Conservation (phyloP, 2,113 vertebrate species). For the Chloropsis hardwickii region DNA sequence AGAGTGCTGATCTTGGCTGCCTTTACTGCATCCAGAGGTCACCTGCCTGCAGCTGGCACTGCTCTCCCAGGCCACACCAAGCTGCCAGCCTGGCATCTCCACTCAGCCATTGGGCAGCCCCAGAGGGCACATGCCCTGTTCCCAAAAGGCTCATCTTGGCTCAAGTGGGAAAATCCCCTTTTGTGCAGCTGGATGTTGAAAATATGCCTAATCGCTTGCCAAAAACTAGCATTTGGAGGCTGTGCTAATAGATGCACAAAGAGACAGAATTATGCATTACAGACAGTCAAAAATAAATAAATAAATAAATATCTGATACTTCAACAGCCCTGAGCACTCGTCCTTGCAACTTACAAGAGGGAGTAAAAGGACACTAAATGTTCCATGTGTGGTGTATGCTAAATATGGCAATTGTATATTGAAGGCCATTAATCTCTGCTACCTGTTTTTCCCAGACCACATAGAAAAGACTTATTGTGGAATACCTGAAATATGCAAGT, state of each 20-base stretch:
- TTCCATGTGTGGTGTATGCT: background rate
- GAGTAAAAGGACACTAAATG: background rate
- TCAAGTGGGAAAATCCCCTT: background rate
- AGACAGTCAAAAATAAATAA: background rate
- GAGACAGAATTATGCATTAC: background rate
- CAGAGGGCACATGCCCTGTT: rapidly evolving
- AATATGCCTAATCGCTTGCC: background rate
- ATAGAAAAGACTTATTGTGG: background rate
- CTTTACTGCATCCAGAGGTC: background rate
- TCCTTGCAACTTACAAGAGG: background rate
- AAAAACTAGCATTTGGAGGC: background rate
- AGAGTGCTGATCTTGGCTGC: background rate
- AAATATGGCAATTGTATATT: background rate
- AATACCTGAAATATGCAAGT: background rate
- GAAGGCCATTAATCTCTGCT: background rate
- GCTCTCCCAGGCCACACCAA: background rate
- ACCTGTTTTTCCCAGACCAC: background rate
- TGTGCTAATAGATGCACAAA: background rate
- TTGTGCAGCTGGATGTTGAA: background rate
- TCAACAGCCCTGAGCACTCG: background rate
- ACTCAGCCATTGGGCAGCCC: rapidly evolving
- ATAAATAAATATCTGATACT: background rate
- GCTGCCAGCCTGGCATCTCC: rapidly evolving
- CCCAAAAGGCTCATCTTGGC: background rate
- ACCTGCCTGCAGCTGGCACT: rapidly evolving